Evolutionary conservation across 2,113 vertebrate genomes (phyloP), one percentile per base, ranked within the genome.

Genomic region (Myotis davidii): DNA sequence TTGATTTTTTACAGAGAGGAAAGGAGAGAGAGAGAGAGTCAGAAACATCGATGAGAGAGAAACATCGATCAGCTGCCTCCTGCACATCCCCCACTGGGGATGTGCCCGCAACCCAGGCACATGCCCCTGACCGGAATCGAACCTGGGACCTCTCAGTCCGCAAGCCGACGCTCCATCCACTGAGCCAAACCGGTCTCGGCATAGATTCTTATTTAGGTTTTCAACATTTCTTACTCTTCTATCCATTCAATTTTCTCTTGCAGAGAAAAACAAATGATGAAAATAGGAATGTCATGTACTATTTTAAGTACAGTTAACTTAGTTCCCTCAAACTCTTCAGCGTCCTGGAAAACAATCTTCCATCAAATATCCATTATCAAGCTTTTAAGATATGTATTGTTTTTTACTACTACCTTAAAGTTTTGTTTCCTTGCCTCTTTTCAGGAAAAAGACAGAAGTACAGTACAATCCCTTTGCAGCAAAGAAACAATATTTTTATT

Each of bases 201-300:
- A n/a, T 78, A 70, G 50, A 84, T 27, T 84, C 59, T 84, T 83
- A 77, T n/a, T 77, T 85, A 52, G 27, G 65, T 52, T 79, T 85
- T 52, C 52, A 70, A 34, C 29, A 54, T 92, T 92, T 95, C 69
- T 88, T n/a, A 88, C 67, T 84, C 50, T 52, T 92, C 88, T 52
- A 69, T 17, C 50, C 52, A 84, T 88, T 70, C 69, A 70, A 77
- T 64, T 88, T 95, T 32, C 27, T 69, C 39, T 61, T 83, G 14
- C 25, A 83, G 48, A 42, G 11, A 83, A 91, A 88, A 76, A n/a
- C 18, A 91, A 91, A 91, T 91, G 23, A 69, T 77, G 39, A 83
- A 82, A 83, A 83, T 59, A 69, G 89, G 4, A 56, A 18, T 83
- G 27, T 90, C 13, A 50, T 29, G 9, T 29, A 48, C 37, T 67